Evolutionary conservation across 23 tunicate genomes (phyloP).

Genomic region (Ascidia mentula): DNA sequence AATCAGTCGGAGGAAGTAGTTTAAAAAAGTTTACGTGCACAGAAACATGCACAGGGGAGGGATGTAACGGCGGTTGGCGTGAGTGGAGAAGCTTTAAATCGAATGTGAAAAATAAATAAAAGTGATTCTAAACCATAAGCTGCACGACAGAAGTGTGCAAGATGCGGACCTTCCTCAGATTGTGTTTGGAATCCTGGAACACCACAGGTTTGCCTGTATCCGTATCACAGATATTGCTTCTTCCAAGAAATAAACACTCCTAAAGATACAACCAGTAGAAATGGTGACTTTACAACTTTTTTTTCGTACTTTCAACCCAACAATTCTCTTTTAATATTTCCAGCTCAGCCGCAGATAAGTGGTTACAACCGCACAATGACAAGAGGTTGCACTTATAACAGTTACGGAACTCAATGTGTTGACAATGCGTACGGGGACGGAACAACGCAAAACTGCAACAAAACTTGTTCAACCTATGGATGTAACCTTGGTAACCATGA

Average conservation of each 20-base stretch:
- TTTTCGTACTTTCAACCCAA: neutral
- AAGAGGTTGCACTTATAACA: neutral
- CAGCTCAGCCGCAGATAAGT: neutral
- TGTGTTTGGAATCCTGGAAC: neutral
- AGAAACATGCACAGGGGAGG: neutral
- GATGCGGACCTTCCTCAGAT: neutral
- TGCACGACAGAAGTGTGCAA: neutral
- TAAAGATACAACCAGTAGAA: neutral
- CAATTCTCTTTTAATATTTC: neutral
- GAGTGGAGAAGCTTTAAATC: neutral
- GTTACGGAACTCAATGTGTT: slow-evolving; percentile 2
- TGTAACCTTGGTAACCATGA: slow-evolving; percentile 12
- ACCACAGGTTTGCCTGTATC: neutral
- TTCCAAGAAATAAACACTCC: neutral
- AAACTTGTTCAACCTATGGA: slow-evolving; percentile 2
- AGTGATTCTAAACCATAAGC: neutral
- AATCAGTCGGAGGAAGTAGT: neutral
- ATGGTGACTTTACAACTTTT: too few species aligned
- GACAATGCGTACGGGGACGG: slow-evolving; percentile 10
- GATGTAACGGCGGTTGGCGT: neutral
- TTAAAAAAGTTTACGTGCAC: neutral
- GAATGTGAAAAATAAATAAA: neutral
- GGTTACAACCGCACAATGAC: neutral
- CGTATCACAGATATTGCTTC: neutral
- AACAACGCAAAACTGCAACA: slow-evolving; percentile 11